Percentiles rank a stretch among this genome's conserved stretches.
These are phyloP conservation scores for Poliocrania exsul DNA, from an alignment of 2,797 vertebrate species.

Conservation along the genomic window DNA sequence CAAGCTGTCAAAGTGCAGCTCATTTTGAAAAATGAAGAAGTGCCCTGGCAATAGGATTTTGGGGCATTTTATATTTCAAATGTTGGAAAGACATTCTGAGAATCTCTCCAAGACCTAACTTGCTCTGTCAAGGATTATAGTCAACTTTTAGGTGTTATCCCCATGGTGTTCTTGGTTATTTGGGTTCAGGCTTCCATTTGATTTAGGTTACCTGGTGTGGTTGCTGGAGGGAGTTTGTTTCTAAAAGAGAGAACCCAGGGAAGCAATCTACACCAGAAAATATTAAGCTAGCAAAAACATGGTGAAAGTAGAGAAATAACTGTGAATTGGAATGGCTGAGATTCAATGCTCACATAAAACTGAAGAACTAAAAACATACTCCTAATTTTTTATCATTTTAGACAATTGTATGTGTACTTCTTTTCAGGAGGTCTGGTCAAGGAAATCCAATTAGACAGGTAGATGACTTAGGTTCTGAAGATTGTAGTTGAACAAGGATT, in stretches of 20 bases:
- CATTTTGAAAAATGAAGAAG: not conserved
- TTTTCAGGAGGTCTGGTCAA: not conserved
- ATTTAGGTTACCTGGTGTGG: not conserved
- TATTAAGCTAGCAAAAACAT: not conserved
- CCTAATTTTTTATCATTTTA: not conserved
- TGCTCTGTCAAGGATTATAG: not conserved
- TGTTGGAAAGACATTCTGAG: not conserved
- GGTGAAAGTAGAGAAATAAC: not conserved
- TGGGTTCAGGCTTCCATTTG: not conserved
- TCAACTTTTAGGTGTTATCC: not conserved
- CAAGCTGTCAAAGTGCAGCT: not conserved
- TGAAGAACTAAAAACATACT: not conserved
- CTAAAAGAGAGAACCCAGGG: not conserved
- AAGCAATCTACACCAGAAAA: not conserved
- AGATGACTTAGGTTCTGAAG: not conserved
- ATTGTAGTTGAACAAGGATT: not conserved
- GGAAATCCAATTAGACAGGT: not conserved
- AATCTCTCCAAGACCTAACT: not conserved
- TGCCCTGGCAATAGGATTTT: not conserved
- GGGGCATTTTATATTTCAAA: not conserved
- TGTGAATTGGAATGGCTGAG: not conserved
- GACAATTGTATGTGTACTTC: not conserved
- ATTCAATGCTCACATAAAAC: not conserved
- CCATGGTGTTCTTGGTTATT: not conserved
- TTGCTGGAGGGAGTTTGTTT: not conserved